phyloP scores from a whole-genome alignment of 2,113 vertebrate genomes.

The Glaucidium brasilianum region DNA sequence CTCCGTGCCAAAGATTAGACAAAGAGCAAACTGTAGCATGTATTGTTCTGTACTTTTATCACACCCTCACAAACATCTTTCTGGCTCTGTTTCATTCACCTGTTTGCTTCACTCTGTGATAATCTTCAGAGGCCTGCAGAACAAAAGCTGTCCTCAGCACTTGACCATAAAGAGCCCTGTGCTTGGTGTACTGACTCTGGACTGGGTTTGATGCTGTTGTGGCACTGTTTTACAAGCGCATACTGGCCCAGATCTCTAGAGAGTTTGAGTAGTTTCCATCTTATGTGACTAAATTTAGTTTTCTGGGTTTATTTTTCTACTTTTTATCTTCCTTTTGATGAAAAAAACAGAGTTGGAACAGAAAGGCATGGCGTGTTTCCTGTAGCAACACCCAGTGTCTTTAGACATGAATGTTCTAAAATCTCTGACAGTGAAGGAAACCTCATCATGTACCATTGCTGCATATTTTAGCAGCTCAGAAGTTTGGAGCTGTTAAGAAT shows the following conservation, averaged over 20 bases:
- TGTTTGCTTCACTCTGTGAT: not conserved
- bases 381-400: not conserved
- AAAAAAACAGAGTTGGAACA: not conserved
- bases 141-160: not conserved
- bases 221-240: not conserved
- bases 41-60: not conserved
- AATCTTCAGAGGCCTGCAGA: not conserved
- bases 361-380: not conserved
- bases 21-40: not conserved
- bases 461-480: constrained; percentile 22
- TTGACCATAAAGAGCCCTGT: fast-evolving
- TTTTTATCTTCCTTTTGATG: not conserved
- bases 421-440: not conserved
- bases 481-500: not conserved
- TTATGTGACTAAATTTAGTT: not conserved
- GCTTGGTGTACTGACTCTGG: not conserved
- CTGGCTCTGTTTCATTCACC: not conserved
- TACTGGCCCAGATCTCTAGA: not conserved
- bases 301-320: constrained; percentile 21
- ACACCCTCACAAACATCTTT: not conserved
- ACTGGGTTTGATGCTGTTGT: not conserved
- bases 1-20: not conserved
- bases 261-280: not conserved
- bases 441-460: not conserved
- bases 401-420: not conserved